Evolutionary conservation across 2,888 invertebrate species (phyloP), one percentile per base, ranked within the genome.

Genomic region (Apeira syringaria): DNA sequence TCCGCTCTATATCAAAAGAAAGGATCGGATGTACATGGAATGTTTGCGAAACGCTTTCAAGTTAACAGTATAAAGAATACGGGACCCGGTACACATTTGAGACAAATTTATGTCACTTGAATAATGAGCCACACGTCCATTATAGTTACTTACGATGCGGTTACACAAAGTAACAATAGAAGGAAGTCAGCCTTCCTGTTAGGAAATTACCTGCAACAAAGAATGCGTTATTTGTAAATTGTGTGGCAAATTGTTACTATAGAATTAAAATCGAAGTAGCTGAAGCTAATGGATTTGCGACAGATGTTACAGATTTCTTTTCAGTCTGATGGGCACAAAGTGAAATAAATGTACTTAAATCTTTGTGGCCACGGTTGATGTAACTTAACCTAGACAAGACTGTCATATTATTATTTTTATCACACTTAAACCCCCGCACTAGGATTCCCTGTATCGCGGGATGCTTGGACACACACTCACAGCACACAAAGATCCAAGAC

Each of bases 1-100:
- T 88, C 89, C 89, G 85, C 61, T 79, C 68, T 59, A 66, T 66
- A 77, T 74, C 68, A 74, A 74, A 69, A 74, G 72, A 81, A 77
- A 74, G 61, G 68, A 66, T 73, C 64, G 70, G 71, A 74, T 70
- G 66, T 71, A 64, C 60, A 67, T 63, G 59, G 62, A 69, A 74
- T 73, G 68, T 71, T 73, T 71, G 72, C 73, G 54, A 70, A 76
- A 62, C 71, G 63, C 64, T 72, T 74, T 68, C 59, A 56, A 61
- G 65, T 67, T 64, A 59, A 57, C 47, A 28, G 42, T 56, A 68
- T 63, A 74, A 68, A 65, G 63, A 64, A 68, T 53, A 39, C 41
- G 34, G 48, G 49, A 53, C 50, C 50, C 41, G 39, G 53, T 47
- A 43, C 59, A 61, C 61, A 65, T 71, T 68, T 67, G 64, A 64